Base-by-base conservation (phyloP, 1,140 invertebrate genomes). In the Coptotermes formosanus region DNA sequence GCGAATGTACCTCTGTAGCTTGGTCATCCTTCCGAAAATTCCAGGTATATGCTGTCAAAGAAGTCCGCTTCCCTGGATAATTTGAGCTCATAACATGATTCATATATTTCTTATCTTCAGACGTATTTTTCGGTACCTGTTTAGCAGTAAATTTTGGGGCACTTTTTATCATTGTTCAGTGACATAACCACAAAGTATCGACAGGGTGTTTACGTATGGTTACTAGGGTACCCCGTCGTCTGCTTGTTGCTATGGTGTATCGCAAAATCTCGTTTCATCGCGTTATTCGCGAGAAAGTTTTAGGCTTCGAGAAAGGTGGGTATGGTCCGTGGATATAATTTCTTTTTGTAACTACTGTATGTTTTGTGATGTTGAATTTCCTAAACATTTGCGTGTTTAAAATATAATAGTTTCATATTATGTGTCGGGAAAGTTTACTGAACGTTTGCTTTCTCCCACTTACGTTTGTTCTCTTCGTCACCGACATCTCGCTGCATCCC, bases 291-390 rank as follows among this genome's bases (percentile, higher is more conserved):
- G 83, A 52, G 83, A 59, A 84, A 59, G 83, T 55, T 52, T 55
- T 52, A 52, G 83, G 83, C n/a, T 84, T 84, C 52, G 12, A 59
- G 11, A 59, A 84, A 84, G 83, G 83, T 84, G 48, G 83, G 83
- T 84, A 84, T 52, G 83, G 83, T 52, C 83, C 48, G 83, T 52
- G 30, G 45, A 59, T 84, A 84, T 52, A 84, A 52, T 48, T 48
- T 59, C 25, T 30, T n/a, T 75, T 30, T 75, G 7, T 6, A 12
- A n/a, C 3, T 75, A 16, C n/a, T 25, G 14, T 75, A 9, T 30
- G 7, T 6, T 75, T n/a, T n/a, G 8, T 75, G n/a, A n/a, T 75
- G 14, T 75, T 75, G 64, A 75, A 75, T 75, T 75, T 75, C n/a
- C n/a, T 75, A 30, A 75, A 75, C 25, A 75, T 30, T 30, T 25